Base-by-base conservation (phyloP, 2,888 invertebrate genomes). In the Axea sp. region DNA sequence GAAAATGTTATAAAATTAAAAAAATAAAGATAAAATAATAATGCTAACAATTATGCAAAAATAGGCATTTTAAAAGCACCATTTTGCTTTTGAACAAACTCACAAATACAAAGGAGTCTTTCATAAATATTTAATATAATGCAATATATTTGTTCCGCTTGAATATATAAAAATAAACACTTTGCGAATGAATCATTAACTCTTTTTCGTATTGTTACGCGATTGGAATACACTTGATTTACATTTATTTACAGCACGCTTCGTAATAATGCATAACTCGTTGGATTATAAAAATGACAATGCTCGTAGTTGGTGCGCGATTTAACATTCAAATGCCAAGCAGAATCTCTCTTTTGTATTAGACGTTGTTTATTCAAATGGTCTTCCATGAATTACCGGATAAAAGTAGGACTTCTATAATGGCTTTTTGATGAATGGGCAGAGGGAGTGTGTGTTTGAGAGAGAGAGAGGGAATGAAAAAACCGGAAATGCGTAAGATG, bases 301-400 rank as follows among this genome's bases (percentile, higher is more conserved):
- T 43, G 51, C 41, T 35, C 33, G 41, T 43, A 26, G 33, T 8
- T 31, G 43, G 41, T n/a, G 24, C 43, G 51, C 43, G 33, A 26
- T 64, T 64, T 51, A 30, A 33, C 22, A 64, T 64, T 64, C 64
- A 64, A 64, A 64, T 64, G 53, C 64, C 64, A 62, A 51, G 62
- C 45, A 8, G 14, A 17, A 33, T 26, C 59, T 45, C 39, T 28
- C 51, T 51, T 64, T 64, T 64, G 64, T 64, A 28, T 41, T 51
- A 39, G 41, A 51, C 14, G 39, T 19, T 59, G 28, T 35, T 45
- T 49, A 60, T 60, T 60, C 49, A 60, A 60, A 53, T 33, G 24
- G 17, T 41, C 53, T 51, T 24, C 26, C 41, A 43, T 26, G 41
- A 41, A 41, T 43, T 41, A 31, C 12, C 9, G 33, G 41, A 51